Evolutionary conservation across 2,888 invertebrate genomes (phyloP).

Genomic region (Drosophila atroscutellata): DNA sequence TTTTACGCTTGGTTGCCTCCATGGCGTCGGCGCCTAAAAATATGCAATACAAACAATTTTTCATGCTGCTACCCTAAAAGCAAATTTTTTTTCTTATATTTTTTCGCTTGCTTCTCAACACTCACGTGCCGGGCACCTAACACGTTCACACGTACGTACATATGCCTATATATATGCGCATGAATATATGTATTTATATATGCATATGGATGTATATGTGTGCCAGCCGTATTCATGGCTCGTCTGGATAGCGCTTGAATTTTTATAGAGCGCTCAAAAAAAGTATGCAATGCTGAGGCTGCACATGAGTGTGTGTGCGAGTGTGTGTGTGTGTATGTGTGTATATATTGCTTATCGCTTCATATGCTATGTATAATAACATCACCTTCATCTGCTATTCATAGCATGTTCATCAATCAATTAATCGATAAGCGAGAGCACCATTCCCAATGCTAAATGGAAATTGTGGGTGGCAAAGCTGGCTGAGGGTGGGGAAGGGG

Average conservation of each 20-base stretch:
- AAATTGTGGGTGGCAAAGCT: conserved; percentile 15
- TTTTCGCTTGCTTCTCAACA: conserved; percentile 22
- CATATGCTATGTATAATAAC: conserved; percentile 67
- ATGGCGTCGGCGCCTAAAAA: conserved; percentile 67
- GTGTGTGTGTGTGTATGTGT: conserved; percentile 1
- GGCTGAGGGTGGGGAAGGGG: no score
- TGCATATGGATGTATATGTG: conserved; percentile 4
- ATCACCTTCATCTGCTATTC: conserved; percentile 75
- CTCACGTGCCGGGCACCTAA: conserved; percentile 53
- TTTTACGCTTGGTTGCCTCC: conserved; percentile 68
- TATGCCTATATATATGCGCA: background rate
- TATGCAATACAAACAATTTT: conserved; percentile 75
- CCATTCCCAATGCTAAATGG: conserved; percentile 31
- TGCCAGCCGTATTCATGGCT: conserved; percentile 33
- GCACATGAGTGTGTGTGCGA: conserved; percentile 6
- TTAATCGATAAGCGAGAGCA: conserved; percentile 72
- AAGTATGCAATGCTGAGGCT: conserved; percentile 40
- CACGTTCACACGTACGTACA: conserved; percentile 20
- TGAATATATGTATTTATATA: background rate
- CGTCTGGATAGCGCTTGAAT: conserved; percentile 34
- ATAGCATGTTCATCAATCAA: conserved; percentile 79
- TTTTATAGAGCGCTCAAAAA: conserved; percentile 39
- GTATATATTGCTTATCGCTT: conserved; percentile 53
- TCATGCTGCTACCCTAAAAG: conserved; percentile 52
- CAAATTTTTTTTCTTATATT: conserved; percentile 19